These are phyloP conservation scores for Nematopogon swammerdamellus DNA, from an alignment of 2,888 invertebrate genomes.

Conservation along the genomic window DNA sequence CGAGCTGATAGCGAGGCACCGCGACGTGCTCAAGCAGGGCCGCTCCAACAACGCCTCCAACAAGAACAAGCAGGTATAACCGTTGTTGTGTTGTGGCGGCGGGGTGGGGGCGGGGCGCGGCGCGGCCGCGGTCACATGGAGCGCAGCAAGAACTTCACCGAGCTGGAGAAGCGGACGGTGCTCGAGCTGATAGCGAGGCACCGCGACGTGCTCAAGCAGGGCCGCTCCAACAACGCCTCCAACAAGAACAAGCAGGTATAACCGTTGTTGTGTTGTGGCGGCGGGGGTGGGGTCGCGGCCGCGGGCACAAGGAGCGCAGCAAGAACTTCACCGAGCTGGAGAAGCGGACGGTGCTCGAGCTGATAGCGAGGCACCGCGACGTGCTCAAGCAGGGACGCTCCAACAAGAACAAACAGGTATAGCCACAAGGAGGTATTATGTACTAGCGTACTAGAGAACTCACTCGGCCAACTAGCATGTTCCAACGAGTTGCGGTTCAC, in stretches of 20 bases:
- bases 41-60: constrained; percentile 54
- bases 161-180: constrained; percentile 49
- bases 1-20: constrained; percentile 46
- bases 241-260: constrained; percentile 49
- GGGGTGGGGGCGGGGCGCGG: constrained; percentile 32
- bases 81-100: not conserved
- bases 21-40: constrained; percentile 52
- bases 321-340: constrained; percentile 54
- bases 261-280: constrained; percentile 8
- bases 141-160: constrained; percentile 53
- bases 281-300: no score
- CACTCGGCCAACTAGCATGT: no score
- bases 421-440: constrained; percentile 23
- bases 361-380: constrained; percentile 47
- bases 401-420: constrained; percentile 49
- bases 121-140: constrained; percentile 49
- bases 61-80: constrained; percentile 45
- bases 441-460: no score
- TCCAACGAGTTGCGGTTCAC: no score
- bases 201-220: constrained; percentile 51
- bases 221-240: constrained; percentile 52
- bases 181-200: constrained; percentile 48
- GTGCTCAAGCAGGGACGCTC: constrained; percentile 52
- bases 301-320: constrained; percentile 52
- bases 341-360: constrained; percentile 48